Conservation (phyloP, 2,888 invertebrate species). For the Philonicus albiceps region DNA sequence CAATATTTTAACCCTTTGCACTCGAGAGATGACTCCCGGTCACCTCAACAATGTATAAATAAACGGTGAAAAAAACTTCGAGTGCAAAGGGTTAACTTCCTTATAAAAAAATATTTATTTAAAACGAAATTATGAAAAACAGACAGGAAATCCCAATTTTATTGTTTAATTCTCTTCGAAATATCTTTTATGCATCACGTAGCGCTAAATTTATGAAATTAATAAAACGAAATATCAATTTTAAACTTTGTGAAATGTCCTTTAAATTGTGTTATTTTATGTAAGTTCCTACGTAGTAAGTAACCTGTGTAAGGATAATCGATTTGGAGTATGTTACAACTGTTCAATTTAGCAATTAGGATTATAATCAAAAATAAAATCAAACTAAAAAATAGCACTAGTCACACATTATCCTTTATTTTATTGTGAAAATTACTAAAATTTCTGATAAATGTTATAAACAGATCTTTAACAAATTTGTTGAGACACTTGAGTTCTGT, state of each 20-base stretch:
- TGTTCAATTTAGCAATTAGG: no score
- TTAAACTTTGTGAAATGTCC: background rate
- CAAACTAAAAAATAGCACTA: no score
- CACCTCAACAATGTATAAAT: no score
- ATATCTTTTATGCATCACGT: background rate
- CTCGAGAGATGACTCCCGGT: no score
- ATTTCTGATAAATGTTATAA: no score
- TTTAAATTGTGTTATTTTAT: background rate
- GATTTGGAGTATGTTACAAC: no score
- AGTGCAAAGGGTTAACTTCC: no score
- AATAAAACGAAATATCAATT: background rate
- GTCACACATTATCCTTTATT: no score
- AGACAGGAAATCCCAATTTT: background rate
- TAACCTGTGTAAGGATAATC: no score
- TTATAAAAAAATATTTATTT: background rate
- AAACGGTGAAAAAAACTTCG: no score
- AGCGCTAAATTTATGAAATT: background rate
- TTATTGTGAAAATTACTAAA: no score
- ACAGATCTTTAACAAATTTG: background rate
- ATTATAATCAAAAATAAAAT: background rate
- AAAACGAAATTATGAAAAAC: background rate
- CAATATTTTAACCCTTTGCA: background rate
- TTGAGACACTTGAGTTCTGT: no score
- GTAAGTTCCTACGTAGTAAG: background rate
- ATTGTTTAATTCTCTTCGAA: background rate